phyloP scores from a whole-genome alignment of 2,888 invertebrate genomes.

The Notodromas monacha region DNA sequence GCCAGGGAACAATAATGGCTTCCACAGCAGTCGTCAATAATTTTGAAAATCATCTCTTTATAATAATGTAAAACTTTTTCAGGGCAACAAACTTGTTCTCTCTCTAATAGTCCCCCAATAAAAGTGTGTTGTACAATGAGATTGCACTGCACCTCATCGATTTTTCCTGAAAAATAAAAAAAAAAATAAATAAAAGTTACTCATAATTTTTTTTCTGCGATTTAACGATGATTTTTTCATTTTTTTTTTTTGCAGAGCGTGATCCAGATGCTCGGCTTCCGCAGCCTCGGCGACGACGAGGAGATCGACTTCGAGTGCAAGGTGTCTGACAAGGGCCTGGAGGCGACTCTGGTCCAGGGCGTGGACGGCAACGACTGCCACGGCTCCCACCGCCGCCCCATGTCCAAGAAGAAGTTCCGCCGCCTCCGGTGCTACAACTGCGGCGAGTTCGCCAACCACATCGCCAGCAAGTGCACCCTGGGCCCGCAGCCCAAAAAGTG shows the following conservation, averaged over 20 bases:
- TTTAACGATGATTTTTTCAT: too few species aligned
- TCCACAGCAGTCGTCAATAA: too few species aligned
- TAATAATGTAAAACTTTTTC: too few species aligned
- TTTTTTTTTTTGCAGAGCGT: constrained; percentile 49
- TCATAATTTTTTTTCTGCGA: too few species aligned
- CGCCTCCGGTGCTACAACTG: constrained; percentile 57
- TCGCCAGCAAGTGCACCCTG: constrained; percentile 54
- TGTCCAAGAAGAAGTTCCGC: constrained; percentile 43
- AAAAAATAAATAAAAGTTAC: too few species aligned
- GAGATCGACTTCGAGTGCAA: constrained; percentile 58
- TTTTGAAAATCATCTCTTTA: too few species aligned
- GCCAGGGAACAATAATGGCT: too few species aligned
- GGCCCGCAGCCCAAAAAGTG: constrained; percentile 69
- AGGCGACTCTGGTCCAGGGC: constrained; percentile 53
- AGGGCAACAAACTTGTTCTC: too few species aligned
- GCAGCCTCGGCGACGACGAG: constrained; percentile 56
- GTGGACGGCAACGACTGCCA: constrained; percentile 39
- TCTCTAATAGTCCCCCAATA: too few species aligned
- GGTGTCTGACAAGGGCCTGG: constrained; percentile 47
- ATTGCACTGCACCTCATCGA: too few species aligned
- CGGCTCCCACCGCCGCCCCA: constrained; percentile 46
- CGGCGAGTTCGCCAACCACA: constrained; percentile 66
- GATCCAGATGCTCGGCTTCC: constrained; percentile 61
- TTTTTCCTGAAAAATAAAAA: too few species aligned
- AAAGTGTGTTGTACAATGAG: too few species aligned